Evolutionary conservation across 2,113 vertebrate species (phyloP), one percentile per base, ranked within the genome.

Genomic region (Mohoua ochrocephala): DNA sequence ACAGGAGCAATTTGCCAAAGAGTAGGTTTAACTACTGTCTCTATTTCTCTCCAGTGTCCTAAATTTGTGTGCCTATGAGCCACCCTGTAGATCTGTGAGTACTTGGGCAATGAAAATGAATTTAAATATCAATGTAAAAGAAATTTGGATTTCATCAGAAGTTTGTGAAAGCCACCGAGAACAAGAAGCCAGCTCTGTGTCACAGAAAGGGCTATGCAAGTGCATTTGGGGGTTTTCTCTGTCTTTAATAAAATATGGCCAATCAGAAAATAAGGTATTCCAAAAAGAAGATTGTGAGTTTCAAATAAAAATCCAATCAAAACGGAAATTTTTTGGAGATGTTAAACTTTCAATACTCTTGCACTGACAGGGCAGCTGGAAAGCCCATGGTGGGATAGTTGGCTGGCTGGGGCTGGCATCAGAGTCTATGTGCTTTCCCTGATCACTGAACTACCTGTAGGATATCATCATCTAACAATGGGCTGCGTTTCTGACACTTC

Each of bases 381-480:
- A 45, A 85, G 47, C 42, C 42, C 23, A 0, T 13, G 49, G 1
- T 30, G 49, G 35, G 28, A 3, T 37, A 13, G 14, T 15, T 71
- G 24, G 6, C 21, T 84, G 44, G 5, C 44, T 80, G 44, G 52
- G 30, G n/a, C 63, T 31, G 54, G 13, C 33, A 15, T 50, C 26
- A 33, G 8, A 21, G 17, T 31, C 21, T 18, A 0, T 2, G 12
- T 59, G 35, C 69, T 76, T 80, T 80, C 13, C 28, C 20, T 20
- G 4, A 30, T 53, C 28, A 18, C 52, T 53, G 28, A 11, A 18
- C 28, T 41, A 0, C 3, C 2, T 5, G 31, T 41, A n/a, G 33
- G 13, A 4, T 68, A 3, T 50, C 15, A 5, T 53, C 26, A 6
- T 22, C 42, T 54, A 47, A 7, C 26, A 37, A 1, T 0, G 3